These are phyloP conservation scores for Acomys russatus DNA, from an alignment of 2,797 vertebrate species.

Conservation along the genomic window DNA sequence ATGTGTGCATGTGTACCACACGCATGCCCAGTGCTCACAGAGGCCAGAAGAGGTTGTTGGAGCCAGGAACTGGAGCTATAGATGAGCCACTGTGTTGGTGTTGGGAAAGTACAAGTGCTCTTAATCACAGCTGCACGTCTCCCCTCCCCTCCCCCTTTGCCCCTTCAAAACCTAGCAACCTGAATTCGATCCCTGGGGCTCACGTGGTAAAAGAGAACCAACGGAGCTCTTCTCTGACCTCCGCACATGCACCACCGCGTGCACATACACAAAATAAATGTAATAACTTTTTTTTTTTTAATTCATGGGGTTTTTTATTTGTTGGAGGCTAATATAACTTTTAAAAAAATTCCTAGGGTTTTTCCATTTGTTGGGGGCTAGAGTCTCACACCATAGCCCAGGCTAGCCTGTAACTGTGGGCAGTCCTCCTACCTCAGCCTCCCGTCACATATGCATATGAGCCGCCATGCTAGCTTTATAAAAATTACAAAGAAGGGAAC, in stretches of 20 bases:
- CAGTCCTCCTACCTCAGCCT: background rate
- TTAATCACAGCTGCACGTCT: background rate
- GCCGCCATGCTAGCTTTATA: background rate
- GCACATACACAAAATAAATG: background rate
- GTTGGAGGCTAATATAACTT: background rate
- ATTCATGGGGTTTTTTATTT: background rate
- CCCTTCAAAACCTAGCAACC: background rate
- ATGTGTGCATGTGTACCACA: background rate
- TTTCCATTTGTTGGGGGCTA: background rate
- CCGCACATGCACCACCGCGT: no score
- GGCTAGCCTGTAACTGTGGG: background rate
- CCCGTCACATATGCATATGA: no score
- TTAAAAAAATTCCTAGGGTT: background rate
- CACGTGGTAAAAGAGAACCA: background rate
- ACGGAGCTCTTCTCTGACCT: background rate
- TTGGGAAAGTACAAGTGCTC: background rate
- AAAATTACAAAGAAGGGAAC: background rate
- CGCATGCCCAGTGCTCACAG: background rate
- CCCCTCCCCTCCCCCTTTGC: background rate
- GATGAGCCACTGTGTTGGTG: background rate
- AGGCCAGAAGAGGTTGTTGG: background rate
- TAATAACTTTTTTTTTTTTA: background rate
- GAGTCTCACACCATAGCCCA: background rate
- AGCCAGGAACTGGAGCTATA: background rate
- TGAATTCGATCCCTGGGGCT: background rate